Base-by-base conservation (phyloP, 2,113 vertebrate species). In the Tetrao urogallus region DNA sequence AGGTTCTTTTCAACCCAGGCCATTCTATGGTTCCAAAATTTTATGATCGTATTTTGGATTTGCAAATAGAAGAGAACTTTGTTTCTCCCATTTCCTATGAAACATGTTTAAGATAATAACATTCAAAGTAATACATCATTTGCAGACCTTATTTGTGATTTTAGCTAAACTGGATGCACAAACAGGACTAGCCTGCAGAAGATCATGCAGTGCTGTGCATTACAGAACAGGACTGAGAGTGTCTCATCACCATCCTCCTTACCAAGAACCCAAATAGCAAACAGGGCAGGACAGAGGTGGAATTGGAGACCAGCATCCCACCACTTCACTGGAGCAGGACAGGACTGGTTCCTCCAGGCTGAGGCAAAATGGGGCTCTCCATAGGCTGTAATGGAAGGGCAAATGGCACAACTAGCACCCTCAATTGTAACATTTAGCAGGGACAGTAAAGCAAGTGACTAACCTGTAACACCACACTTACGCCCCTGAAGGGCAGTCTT, bases 241-340 rank as follows among this genome's bases (percentile, higher is more conserved):
- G 18, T 48, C 5, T 30, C 30, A 17, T 20, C 6, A 38, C 1
- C 18, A 54, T 19, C 11, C 42, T n/a, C 25, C 28, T 57, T 61
- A 5, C n/a, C 27, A 67, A 63, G 38, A 67, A 13, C 11, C 43
- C 6, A 1, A 3, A 24, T 8, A 8, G 10, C 0, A 1, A 10
- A 14, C 21, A 87, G 45, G 21, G 7, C 5, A 75, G 12, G 28
- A 13, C 16, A 32, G 28, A 10, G 43, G 34, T 34, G 14, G 5
- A 20, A 43, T 6, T 86, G 38, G 24, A 50, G 78, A 70, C 14
- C 27, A 52, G 4, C 13, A 45, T 50, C 17, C 17, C 7, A 3
- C 11, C 3, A 1, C 32, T 38, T 47, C 18, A 9, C 43, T 60
- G 32, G 9, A 21, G 10, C 10, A 56, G 28, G 28, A 56, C 17